A percentile compares a stretch with the other conserved stretches of the same genome.
These are phyloP conservation scores for Anabas testudineus DNA, from an alignment of 2,797 vertebrate genomes.

Conservation along the genomic window DNA sequence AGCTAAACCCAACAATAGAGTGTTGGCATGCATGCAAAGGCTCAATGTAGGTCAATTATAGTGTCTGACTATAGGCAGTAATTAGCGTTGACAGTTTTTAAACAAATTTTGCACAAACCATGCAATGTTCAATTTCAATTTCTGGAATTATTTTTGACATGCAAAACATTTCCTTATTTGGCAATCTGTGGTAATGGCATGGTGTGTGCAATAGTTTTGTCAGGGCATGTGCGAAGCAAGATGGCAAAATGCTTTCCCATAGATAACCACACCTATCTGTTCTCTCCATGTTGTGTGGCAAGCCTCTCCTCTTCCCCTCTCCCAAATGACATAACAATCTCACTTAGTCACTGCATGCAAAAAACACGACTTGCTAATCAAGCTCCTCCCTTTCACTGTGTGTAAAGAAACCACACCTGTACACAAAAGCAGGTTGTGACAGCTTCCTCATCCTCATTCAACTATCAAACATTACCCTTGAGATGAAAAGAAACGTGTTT, in stretches of 20 bases:
- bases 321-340: conserved; percentile 57
- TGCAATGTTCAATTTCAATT: neutral
- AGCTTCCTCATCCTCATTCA: conserved; percentile 66
- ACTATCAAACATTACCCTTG: conserved; percentile 34
- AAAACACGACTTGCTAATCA: conserved; percentile 30
- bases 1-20: conserved; percentile 11
- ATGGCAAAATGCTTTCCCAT: conserved; percentile 53
- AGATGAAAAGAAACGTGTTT: conserved; percentile 41
- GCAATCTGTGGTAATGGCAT: neutral
- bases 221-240: conserved; percentile 27
- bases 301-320: conserved; percentile 50
- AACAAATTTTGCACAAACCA: conserved; percentile 19
- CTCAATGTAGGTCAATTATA: conserved; percentile 27
- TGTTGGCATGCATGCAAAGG: conserved; percentile 8
- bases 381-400: conserved; percentile 60
- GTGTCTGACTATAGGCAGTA: conserved; percentile 13
- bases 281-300: conserved; percentile 26
- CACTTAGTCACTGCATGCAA: conserved; percentile 76
- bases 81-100: conserved; percentile 24
- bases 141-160: conserved; percentile 1
- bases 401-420: conserved; percentile 73
- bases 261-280: conserved; percentile 56
- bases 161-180: neutral
- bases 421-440: conserved; percentile 69
- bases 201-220: conserved; percentile 29